Percentiles rank a stretch among this genome's conserved stretches.
Evolutionary conservation across 2,797 vertebrate genomes (phyloP).

Genomic region (Sebastiscus albofasciatus): DNA sequence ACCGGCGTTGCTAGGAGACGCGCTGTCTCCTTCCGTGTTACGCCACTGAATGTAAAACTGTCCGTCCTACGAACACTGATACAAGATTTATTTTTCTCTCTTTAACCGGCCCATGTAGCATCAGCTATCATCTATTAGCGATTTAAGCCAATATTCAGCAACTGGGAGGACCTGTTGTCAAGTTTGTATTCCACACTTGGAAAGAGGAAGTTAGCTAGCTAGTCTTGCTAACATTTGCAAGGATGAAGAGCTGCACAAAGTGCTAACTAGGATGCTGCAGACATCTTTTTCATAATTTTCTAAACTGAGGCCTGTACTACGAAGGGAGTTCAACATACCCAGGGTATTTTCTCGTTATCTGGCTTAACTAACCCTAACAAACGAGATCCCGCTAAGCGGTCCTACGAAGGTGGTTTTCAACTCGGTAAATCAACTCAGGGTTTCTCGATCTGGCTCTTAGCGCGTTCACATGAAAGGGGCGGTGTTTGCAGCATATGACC

Average conservation of each 20-base stretch:
- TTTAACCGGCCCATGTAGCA: neutral
- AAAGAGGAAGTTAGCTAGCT: neutral
- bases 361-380: neutral
- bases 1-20: neutral
- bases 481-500: rapidly evolving
- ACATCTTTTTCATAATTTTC: neutral
- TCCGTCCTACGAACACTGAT: neutral
- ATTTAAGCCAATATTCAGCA: neutral
- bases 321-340: rapidly evolving
- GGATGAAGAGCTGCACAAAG: neutral
- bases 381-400: neutral
- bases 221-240: neutral
- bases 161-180: neutral
- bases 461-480: too few relatives aligned
- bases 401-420: too few relatives aligned
- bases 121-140: neutral
- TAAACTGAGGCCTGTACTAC: neutral
- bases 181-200: neutral
- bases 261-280: neutral
- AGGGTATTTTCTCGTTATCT: neutral
- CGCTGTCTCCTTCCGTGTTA: neutral
- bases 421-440: rapidly evolving
- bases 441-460: too few relatives aligned
- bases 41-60: neutral
- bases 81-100: neutral